phyloP scores from a whole-genome alignment of 2,113 vertebrate genomes.

The Petaurus breviceps region DNA sequence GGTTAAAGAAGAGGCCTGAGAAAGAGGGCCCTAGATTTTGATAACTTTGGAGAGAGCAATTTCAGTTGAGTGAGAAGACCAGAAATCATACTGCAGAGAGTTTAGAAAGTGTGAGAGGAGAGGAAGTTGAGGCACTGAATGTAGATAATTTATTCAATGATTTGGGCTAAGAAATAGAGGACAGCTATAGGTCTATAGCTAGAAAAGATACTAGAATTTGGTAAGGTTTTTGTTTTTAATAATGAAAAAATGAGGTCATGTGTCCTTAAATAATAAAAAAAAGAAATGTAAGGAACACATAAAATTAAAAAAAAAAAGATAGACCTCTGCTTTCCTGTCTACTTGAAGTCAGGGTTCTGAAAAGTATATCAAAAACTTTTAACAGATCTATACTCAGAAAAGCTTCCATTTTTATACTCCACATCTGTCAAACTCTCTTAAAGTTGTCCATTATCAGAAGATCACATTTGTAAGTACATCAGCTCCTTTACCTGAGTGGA shows the following conservation, averaged over 20 bases:
- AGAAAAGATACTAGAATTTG: background rate
- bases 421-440: background rate
- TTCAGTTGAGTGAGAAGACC: background rate
- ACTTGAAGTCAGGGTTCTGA: background rate
- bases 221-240: background rate
- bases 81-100: background rate
- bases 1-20: background rate
- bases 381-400: background rate
- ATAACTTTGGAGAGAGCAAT: background rate
- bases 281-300: background rate
- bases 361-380: background rate
- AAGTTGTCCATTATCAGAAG: background rate
- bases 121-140: background rate
- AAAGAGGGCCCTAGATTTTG: background rate
- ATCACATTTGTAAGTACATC: background rate
- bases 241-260: background rate
- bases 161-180: background rate
- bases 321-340: background rate
- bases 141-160: background rate
- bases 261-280: background rate
- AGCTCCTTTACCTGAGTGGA: background rate
- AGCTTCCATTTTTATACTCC: background rate
- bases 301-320: background rate
- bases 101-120: background rate
- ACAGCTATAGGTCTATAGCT: background rate